Conservation (phyloP, 2,888 invertebrate genomes). For the Acleris literana region DNA sequence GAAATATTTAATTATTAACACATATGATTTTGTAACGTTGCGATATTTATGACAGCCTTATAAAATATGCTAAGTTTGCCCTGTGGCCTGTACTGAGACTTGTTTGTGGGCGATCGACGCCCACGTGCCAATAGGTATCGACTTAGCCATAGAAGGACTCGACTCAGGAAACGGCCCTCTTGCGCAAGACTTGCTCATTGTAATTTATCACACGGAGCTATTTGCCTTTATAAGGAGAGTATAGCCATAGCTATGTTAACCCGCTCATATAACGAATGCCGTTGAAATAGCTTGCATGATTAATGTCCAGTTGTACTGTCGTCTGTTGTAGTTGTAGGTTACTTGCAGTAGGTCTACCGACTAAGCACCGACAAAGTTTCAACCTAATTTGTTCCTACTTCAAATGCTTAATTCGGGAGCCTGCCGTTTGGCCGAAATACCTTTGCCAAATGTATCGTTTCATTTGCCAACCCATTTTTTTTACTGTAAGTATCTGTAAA, state of each 20-base stretch:
- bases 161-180: constrained; percentile 31
- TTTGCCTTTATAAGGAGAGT: constrained; percentile 26
- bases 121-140: constrained; percentile 33
- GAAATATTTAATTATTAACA: no score
- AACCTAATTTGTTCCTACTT: no score
- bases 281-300: constrained; percentile 12
- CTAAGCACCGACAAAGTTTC: no score
- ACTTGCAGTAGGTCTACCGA: no score
- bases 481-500: no score
- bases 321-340: no score
- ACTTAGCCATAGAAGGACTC: constrained; percentile 37
- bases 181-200: constrained; percentile 26
- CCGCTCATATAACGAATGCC: constrained; percentile 6
- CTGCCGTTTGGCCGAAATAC: no score
- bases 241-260: constrained; percentile 4
- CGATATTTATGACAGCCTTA: constrained; percentile 26
- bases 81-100: constrained; percentile 4
- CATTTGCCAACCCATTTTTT: no score
- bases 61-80: constrained; percentile 26
- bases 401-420: no score
- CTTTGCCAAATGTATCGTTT: no score
- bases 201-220: constrained; percentile 30
- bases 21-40: neutral
- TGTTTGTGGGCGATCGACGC: constrained; percentile 29
- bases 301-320: neutral